Evolutionary conservation across 2,113 vertebrate genomes (phyloP), one percentile per base, ranked within the genome.

Genomic region (Gymnarchus niloticus): DNA sequence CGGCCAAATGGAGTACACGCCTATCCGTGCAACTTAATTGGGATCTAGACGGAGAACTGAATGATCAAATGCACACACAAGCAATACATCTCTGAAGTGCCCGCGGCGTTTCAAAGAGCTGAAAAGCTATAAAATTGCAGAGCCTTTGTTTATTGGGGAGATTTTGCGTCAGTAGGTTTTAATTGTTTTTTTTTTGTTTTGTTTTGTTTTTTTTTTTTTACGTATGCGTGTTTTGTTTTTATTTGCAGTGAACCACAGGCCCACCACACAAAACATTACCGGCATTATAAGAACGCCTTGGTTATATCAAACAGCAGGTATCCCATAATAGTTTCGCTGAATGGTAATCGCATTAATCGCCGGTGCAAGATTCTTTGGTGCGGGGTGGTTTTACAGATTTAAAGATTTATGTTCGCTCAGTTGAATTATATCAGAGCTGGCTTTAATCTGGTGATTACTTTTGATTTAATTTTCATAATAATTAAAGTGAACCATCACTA

Each of bases 391-490:
- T 91, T 88, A 87, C 89, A 93, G 93, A 92, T 95, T 93, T 94
- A 93, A 92, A 91, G 92, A 91, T 86, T 88, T 92, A 92, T 89
- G 88, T 90, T 87, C 89, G 86, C 86, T 87, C 89, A 59, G 90
- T 89, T 94, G 93, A 94, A 92, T 94, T 88, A 94, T 93, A 92
- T 92, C 91, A 89, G 93, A 90, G 91, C 90, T 92, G 86, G 85
- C 92, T 92, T 94, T 94, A 94, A 94, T 95, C 92, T 91, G 83
- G 86, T 89, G 91, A 93, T 94, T 93, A 93, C 90, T 89, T 92
- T 93, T 93, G 92, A 94, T 93, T 95, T 94, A 92, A 94, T 94
- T 94, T 93, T 93, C 92, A 93, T 93, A 90, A 91, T 94, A 92
- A 95, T 95, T 95, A 93, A 94, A 94, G 90, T 93, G 92, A 94